Evolutionary conservation across 2,888 invertebrate genomes (phyloP).

Genomic region (Megaustenia siamemsis): DNA sequence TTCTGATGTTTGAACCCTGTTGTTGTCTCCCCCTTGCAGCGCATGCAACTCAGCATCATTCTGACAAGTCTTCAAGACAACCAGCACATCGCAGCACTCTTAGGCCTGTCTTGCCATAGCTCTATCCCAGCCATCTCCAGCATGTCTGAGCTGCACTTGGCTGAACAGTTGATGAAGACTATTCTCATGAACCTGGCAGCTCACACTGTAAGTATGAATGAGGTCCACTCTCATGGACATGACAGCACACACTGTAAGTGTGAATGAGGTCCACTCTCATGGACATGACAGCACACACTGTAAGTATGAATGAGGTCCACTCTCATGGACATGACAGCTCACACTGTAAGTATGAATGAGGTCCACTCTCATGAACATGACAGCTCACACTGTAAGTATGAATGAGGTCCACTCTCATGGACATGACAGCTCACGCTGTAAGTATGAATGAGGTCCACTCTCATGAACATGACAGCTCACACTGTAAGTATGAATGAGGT

Average conservation of each 20-base stretch:
- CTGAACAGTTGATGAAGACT: conserved; percentile 83
- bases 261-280: not conserved
- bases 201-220: conserved; percentile 82
- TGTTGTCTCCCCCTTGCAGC: conserved; percentile 71
- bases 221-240: too few species aligned
- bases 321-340: too few species aligned
- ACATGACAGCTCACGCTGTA: too few species aligned
- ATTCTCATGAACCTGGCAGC: conserved; percentile 82
- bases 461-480: too few species aligned
- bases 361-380: too few species aligned
- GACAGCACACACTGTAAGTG: conserved; percentile 82
- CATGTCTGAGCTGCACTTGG: conserved; percentile 77
- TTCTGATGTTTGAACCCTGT: too few species aligned
- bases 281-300: not conserved
- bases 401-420: too few species aligned
- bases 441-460: too few species aligned
- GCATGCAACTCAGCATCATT: conserved; percentile 84
- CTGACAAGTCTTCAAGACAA: conserved; percentile 84
- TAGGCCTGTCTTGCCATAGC: conserved; percentile 81
- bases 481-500: too few species aligned
- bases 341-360: too few species aligned
- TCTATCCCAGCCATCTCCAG: conserved; percentile 16
- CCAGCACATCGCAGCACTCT: conserved; percentile 83
- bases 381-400: too few species aligned
- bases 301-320: not conserved